Conservation (phyloP, 37 sponge, comb jelly and placozoan species). For the Eunapius fragilis region DNA sequence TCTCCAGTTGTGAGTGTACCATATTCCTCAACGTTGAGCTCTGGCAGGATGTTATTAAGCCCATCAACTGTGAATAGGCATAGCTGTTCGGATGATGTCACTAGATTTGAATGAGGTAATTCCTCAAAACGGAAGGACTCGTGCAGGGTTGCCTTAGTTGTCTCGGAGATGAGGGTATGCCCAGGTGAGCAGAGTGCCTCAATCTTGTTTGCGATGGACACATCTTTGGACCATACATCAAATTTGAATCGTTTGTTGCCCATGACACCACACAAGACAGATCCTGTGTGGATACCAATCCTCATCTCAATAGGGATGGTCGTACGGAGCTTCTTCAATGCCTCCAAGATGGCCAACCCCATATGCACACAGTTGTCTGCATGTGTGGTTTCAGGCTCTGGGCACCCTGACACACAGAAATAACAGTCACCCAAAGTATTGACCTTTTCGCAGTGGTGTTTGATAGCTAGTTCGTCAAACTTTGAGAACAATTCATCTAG, state of each 20-base stretch:
- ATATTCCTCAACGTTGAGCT: not conserved
- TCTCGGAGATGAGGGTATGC: slow-evolving; percentile 52
- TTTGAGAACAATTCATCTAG: slow-evolving; percentile 86
- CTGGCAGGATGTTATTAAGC: not conserved
- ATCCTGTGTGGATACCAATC: slow-evolving; percentile 90
- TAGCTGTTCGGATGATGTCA: not conserved
- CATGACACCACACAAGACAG: slow-evolving; percentile 92
- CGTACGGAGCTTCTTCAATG: slow-evolving; percentile 53
- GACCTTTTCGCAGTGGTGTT: slow-evolving; percentile 86
- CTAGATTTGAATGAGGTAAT: not conserved
- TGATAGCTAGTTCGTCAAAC: slow-evolving; percentile 83
- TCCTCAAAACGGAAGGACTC: not conserved
- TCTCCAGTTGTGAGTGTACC: not conserved
- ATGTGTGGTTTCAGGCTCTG: slow-evolving; percentile 72
- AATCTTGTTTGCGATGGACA: slow-evolving; percentile 83
- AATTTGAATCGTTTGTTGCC: slow-evolving; percentile 88
- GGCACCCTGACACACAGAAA: slow-evolving; percentile 95
- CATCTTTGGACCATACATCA: slow-evolving; percentile 96
- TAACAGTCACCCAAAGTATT: slow-evolving; percentile 94
- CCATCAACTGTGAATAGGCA: not conserved
- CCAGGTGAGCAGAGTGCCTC: slow-evolving; percentile 82
- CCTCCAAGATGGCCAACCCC: slow-evolving; percentile 87
- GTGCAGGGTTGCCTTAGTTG: slow-evolving; percentile 33
- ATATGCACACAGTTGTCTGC: slow-evolving; percentile 87
- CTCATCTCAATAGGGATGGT: slow-evolving; percentile 81